phyloP scores from a whole-genome alignment of 2,888 invertebrate species.

The Onchidella celtica region DNA sequence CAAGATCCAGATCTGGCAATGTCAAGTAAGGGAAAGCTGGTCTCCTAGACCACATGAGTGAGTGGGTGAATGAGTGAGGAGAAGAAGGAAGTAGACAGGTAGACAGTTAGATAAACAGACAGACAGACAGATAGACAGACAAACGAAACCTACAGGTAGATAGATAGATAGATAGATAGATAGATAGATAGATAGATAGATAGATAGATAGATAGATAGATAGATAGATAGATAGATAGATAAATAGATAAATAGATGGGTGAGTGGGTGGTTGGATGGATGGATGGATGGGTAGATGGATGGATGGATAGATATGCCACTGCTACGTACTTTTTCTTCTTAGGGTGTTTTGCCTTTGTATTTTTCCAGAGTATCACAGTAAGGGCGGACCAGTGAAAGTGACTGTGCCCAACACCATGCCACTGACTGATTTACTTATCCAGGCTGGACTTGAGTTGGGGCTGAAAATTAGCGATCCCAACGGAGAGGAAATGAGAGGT shows the following conservation, averaged over 20 bases:
- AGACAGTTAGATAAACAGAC: neutral
- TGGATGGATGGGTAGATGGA: too few relatives aligned
- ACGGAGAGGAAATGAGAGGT: slow-evolving; percentile 44
- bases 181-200: neutral
- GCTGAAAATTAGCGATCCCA: slow-evolving; percentile 43
- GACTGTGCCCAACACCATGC: slow-evolving; percentile 38
- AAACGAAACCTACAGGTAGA: neutral
- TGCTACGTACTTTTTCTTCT: neutral
- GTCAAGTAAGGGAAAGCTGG: neutral
- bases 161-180: neutral
- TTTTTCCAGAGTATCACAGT: slow-evolving; percentile 51
- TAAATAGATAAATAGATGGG: too few relatives aligned
- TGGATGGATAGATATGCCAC: too few relatives aligned
- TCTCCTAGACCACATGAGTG: neutral
- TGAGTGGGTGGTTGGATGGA: too few relatives aligned
- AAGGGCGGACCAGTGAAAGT: slow-evolving; percentile 51
- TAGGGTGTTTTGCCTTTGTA: neutral
- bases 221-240: slow-evolving; percentile 27
- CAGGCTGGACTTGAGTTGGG: slow-evolving; percentile 46
- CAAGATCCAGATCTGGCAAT: slow-evolving; percentile 22
- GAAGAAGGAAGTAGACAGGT: neutral
- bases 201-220: neutral
- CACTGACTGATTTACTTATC: slow-evolving; percentile 42
- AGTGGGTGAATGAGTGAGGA: neutral
- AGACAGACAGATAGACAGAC: neutral